phyloP scores from a whole-genome alignment of 1,140 invertebrate genomes.

The Heliconius himera region DNA sequence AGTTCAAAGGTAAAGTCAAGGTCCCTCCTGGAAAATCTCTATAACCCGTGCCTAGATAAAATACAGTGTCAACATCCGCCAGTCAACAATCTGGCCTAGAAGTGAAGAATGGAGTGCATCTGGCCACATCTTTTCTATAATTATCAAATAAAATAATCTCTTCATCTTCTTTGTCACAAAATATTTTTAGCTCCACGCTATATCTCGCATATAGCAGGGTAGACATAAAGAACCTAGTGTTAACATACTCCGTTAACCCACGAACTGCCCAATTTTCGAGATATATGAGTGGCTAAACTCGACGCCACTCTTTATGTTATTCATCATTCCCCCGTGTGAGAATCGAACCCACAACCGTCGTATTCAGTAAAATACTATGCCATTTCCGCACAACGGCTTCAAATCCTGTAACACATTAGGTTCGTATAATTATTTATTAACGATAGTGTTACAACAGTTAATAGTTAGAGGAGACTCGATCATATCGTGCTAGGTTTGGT shows the following conservation, averaged over 20 bases:
- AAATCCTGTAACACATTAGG: not conserved
- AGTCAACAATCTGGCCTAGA: no score
- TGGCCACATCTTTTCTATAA: no score
- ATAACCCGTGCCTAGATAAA: no score
- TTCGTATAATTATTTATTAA: not conserved
- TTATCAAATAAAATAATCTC: no score
- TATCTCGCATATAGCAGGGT: not conserved
- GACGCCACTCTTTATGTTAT: not conserved
- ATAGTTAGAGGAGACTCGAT: not conserved
- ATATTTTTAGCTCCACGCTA: not conserved
- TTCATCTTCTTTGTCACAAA: no score
- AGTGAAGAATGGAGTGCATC: no score
- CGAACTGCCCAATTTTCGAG: not conserved
- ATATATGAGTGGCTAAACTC: not conserved
- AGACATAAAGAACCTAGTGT: not conserved
- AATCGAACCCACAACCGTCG: not conserved
- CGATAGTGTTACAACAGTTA: not conserved
- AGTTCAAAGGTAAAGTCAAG: no score
- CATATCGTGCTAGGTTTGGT: not conserved
- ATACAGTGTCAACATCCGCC: no score
- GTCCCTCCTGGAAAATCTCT: no score
- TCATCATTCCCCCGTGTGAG: not conserved
- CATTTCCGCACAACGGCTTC: not conserved
- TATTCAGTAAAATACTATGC: not conserved
- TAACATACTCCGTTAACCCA: not conserved